A percentile compares a stretch with the other conserved stretches of the same genome.
Conservation (phyloP, 1,140 invertebrate genomes). For the Drosophila novamexicana region DNA sequence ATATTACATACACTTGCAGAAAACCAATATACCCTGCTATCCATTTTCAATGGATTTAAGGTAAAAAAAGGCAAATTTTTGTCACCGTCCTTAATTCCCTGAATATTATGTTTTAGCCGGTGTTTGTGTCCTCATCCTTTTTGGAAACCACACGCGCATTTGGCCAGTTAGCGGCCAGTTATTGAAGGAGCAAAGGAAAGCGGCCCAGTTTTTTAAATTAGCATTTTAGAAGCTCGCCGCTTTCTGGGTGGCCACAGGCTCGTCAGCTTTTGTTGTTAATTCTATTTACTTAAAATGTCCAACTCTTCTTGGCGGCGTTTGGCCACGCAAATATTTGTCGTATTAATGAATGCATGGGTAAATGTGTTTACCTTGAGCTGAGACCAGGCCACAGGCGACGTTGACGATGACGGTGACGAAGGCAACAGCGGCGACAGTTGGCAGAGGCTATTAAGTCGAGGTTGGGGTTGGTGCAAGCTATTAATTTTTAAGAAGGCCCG, state of each 20-base stretch:
- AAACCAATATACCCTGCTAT: not conserved
- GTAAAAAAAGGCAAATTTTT: constrained; percentile 24
- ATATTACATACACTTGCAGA: not conserved
- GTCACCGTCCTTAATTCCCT: constrained; percentile 49
- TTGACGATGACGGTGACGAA: not conserved
- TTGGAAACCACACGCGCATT: not conserved
- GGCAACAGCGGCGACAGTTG: not conserved
- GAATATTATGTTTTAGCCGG: constrained; percentile 50
- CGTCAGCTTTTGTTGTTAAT: constrained; percentile 79
- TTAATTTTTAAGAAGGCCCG: constrained; percentile 56
- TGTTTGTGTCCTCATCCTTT: not conserved
- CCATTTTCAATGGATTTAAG: not conserved
- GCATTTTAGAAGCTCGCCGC: constrained; percentile 42
- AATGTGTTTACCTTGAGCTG: constrained; percentile 73
- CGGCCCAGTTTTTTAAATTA: constrained; percentile 30
- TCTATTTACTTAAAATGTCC: constrained; percentile 77
- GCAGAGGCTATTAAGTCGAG: not conserved
- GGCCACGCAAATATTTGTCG: constrained; percentile 70
- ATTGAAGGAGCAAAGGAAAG: not conserved
- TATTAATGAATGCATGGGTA: constrained; percentile 81
- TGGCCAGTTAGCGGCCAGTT: constrained; percentile 11
- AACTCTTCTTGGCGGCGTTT: constrained; percentile 44
- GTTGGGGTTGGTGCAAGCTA: constrained; percentile 30
- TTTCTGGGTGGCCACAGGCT: constrained; percentile 37
- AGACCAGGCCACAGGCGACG: constrained; percentile 20